Evolutionary conservation across 2,888 invertebrate species (phyloP).

Genomic region (Aporophyla nigra): DNA sequence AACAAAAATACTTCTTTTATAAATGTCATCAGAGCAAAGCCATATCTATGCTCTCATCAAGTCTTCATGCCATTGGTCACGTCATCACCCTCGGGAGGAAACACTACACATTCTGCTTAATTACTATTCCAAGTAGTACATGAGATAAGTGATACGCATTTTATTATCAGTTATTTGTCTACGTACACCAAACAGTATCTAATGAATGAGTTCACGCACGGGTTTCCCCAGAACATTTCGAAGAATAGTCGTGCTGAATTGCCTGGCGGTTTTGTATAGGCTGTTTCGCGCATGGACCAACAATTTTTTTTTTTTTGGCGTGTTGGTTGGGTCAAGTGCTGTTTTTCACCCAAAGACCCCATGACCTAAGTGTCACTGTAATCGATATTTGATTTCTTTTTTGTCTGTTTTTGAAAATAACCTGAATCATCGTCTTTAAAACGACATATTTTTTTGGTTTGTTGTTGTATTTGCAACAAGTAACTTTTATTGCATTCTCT

Average conservation of each 20-base stretch:
- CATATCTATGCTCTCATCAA: not conserved
- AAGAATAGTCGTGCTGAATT: not conserved
- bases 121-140: constrained; percentile 17
- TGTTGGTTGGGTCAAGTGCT: no score
- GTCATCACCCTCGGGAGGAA: constrained; percentile 1
- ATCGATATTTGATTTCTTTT: no score
- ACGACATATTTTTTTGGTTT: no score
- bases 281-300: no score
- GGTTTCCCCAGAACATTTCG: constrained; percentile 19
- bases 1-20: no score
- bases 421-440: no score
- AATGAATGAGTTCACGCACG: constrained; percentile 15
- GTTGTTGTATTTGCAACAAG: no score
- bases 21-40: not conserved
- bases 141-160: constrained; percentile 19
- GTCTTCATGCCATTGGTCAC: constrained; percentile 8
- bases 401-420: no score
- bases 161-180: constrained; percentile 9
- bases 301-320: no score
- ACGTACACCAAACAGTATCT: not conserved
- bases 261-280: not conserved
- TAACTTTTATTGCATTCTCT: no score
- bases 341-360: no score
- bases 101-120: constrained; percentile 26
- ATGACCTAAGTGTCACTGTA: no score